Conservation (phyloP, 2,888 invertebrate species). For the Sepiola atlantica region DNA sequence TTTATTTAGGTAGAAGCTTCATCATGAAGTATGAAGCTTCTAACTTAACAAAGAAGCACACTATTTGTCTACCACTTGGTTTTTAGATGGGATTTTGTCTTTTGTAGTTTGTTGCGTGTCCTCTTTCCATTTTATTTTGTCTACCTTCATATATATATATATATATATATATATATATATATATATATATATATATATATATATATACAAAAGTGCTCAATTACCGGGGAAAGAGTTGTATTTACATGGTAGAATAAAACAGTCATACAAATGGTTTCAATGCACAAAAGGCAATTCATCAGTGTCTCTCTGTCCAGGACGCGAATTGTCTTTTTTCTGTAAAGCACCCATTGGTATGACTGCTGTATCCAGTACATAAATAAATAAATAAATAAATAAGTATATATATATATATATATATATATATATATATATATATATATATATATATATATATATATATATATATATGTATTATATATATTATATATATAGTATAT, state of each 20-base stretch:
- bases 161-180: background rate
- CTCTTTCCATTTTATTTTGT: no score
- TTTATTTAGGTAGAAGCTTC: no score
- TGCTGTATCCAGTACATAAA: background rate
- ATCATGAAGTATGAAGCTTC: no score
- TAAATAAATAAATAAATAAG: background rate
- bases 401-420: background rate
- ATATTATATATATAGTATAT: conserved; percentile 35
- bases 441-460: background rate
- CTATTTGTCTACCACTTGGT: no score
- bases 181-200: background rate
- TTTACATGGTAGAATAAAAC: background rate
- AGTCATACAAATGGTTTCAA: background rate
- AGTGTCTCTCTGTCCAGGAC: background rate
- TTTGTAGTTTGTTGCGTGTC: no score
- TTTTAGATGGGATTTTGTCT: no score
- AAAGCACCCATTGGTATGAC: no score
- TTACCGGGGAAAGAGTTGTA: no score
- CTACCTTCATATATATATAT: background rate
- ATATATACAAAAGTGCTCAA: background rate
- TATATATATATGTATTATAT: background rate
- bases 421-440: conserved; percentile 33
- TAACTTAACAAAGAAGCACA: no score
- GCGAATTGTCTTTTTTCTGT: background rate
- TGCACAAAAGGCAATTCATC: background rate